Base-by-base conservation (phyloP, 2,113 vertebrate species). In the Bos javanicus region DNA sequence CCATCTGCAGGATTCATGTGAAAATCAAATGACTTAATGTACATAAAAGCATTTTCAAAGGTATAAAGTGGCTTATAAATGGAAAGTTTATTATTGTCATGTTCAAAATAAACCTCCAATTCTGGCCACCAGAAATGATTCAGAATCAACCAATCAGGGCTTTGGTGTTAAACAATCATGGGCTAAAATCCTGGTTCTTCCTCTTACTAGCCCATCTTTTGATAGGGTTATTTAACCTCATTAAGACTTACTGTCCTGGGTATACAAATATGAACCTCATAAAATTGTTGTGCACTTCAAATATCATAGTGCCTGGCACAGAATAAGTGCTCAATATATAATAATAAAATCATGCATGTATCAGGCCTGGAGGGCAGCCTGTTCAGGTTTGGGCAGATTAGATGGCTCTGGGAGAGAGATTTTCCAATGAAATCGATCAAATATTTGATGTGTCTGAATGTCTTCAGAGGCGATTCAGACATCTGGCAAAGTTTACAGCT, bases 41-140 rank as follows among this genome's bases (percentile, higher is more conserved):
- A n/a, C 12, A 21, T 16, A n/a, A 92, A 64, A 86, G n/a, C 59
- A 67, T 48, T 94, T 74, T 33, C 26, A 80, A 78, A 80, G 50
- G 62, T 93, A 87, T 52, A 76, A 95, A 85, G 85, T 7, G 2
- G 17, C 54, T 94, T 95, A 21, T 82, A 92, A 95, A 80, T 52
- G 43, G 50, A 43, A 97, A 80, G 39, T 88, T 90, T 92, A 74
- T 96, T 94, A 85, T 67, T 85, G 74, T 97, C 91, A 28, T 52
- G 57, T 96, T 97, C 81, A 94, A 86, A 97, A 78, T 60, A 91
- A 95, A 52, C 93, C 80, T 64, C 43, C 48, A 91, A 43, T 78
- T 95, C 87, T 86, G 89, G 85, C 52, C 76, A 67, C 57, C 50
- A 46, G 78, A 96, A 93, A 96, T 93, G 48, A 96, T 84, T 97